Conservation (phyloP, 2,888 invertebrate genomes). For the Clivina fossor region DNA sequence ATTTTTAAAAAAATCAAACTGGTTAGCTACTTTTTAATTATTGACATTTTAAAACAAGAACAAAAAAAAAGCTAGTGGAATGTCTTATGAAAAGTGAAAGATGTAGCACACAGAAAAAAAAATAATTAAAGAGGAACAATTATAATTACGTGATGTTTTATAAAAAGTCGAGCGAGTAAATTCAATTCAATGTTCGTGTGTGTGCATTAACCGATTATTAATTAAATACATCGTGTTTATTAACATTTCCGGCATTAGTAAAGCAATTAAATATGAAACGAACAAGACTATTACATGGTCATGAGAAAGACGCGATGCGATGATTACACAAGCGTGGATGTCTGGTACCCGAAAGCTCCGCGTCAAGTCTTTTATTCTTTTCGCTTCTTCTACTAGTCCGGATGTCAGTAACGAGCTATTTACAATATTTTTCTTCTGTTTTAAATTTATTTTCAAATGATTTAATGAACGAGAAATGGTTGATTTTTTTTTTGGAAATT, state of each 20-base stretch:
- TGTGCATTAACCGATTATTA: conserved; percentile 11
- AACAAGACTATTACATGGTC: conserved; percentile 19
- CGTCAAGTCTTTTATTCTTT: conserved; percentile 5
- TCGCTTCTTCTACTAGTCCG: conserved; percentile 8
- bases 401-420: conserved; percentile 19
- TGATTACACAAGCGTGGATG: conserved; percentile 1
- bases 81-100: too few relatives aligned
- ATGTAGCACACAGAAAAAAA: too few relatives aligned
- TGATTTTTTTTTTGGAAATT: too few relatives aligned
- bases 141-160: too few relatives aligned
- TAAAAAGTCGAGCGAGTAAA: too few relatives aligned
- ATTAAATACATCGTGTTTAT: conserved; percentile 21
- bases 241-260: conserved; percentile 17
- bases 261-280: conserved; percentile 25
- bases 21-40: too few relatives aligned
- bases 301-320: conserved; percentile 14
- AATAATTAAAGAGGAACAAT: too few relatives aligned
- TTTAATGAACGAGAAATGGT: conserved; percentile 3
- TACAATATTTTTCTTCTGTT: conserved; percentile 4
- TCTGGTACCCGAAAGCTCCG: too few relatives aligned
- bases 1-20: too few relatives aligned
- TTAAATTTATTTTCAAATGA: conserved; percentile 14
- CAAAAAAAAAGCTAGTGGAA: too few relatives aligned
- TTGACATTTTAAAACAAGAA: too few relatives aligned
- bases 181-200: too few relatives aligned